Evolutionary conservation across 2,888 invertebrate genomes (phyloP).

Genomic region (Chloroclystis v-ata): DNA sequence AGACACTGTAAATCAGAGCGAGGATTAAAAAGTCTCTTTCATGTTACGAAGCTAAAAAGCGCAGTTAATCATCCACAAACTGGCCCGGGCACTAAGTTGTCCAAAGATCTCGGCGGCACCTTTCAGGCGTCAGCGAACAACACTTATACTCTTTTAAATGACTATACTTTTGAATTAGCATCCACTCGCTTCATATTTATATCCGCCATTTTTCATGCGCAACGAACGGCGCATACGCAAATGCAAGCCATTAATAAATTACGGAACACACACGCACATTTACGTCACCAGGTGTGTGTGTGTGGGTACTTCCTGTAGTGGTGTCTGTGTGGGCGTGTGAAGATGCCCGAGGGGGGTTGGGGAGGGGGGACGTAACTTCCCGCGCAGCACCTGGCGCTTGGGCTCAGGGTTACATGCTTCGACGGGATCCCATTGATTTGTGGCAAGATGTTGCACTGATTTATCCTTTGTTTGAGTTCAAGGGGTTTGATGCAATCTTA

Average conservation of each 20-base stretch:
- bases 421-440: constrained; percentile 72
- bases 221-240: constrained; percentile 64
- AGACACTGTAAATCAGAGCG: constrained; percentile 18
- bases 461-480: constrained; percentile 48
- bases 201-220: constrained; percentile 64
- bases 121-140: constrained; percentile 42
- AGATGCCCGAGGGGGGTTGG: constrained; percentile 34
- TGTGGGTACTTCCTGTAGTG: constrained; percentile 48
- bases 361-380: constrained; percentile 53
- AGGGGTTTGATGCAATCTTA: constrained; percentile 2
- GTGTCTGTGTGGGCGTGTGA: constrained; percentile 44
- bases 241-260: constrained; percentile 71
- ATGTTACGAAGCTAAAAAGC: constrained; percentile 21
- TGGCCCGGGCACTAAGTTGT: constrained; percentile 28
- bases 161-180: constrained; percentile 59
- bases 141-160: constrained; percentile 44
- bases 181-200: constrained; percentile 64
- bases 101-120: constrained; percentile 38
- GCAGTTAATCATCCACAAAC: constrained; percentile 24
- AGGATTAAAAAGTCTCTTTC: constrained; percentile 16
- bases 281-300: constrained; percentile 47
- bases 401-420: constrained; percentile 65
- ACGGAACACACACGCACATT: constrained; percentile 59
- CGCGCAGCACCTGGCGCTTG: constrained; percentile 76
- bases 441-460: constrained; percentile 60